These are phyloP conservation scores for Protophormia terraenovae DNA, from an alignment of 2,888 invertebrate genomes.

Conservation along the genomic window DNA sequence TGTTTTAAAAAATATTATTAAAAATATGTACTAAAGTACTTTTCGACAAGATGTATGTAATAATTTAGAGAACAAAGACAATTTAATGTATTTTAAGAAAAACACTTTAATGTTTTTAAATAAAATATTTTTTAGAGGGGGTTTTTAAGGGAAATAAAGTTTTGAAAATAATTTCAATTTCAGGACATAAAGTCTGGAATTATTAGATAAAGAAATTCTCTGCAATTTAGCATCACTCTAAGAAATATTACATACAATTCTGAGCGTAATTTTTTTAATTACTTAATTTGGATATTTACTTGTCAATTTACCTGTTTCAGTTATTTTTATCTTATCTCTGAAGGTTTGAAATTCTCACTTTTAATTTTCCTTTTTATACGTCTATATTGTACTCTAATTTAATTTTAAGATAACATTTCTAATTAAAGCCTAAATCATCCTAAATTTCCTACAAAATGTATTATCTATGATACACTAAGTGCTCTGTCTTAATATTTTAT, in stretches of 20 bases:
- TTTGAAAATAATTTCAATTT: neutral
- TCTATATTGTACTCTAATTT: neutral
- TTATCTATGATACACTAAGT: neutral
- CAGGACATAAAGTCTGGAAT: neutral
- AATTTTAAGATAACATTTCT: neutral
- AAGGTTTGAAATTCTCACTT: neutral
- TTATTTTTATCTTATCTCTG: too few relatives aligned
- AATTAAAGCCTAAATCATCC: neutral
- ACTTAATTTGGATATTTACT: too few relatives aligned
- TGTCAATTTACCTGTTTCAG: too few relatives aligned
- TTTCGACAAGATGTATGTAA: neutral
- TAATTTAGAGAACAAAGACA: neutral
- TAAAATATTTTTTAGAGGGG: neutral
- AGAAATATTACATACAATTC: too few relatives aligned
- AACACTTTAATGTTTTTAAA: neutral
- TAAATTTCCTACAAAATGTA: neutral
- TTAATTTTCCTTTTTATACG: neutral
- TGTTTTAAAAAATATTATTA: slow-evolving; percentile 30
- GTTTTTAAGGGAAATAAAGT: neutral
- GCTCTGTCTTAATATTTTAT: neutral
- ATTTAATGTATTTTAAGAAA: neutral
- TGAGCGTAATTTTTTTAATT: too few relatives aligned
- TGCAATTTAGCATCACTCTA: too few relatives aligned
- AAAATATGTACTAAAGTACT: slow-evolving; percentile 19
- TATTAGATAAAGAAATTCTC: too few relatives aligned